Conservation (phyloP, 2,113 vertebrate species). For the Thermophis baileyi region DNA sequence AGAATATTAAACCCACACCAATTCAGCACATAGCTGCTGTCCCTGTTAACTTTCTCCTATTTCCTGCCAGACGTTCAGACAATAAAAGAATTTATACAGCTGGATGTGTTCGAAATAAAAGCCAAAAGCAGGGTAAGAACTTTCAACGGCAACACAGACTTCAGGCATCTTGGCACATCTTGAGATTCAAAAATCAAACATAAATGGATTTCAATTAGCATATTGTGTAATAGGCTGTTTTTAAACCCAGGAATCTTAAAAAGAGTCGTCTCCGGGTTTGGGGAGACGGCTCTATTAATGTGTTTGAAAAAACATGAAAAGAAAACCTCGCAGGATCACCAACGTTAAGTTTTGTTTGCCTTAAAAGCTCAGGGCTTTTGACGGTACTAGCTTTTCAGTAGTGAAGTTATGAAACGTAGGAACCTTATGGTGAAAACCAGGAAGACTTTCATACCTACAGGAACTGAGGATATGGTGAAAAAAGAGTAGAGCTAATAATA, state of each 20-base stretch:
- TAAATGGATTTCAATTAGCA: constrained; percentile 65
- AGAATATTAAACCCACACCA: constrained; percentile 69
- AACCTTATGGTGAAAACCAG: constrained; percentile 56
- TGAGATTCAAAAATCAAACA: constrained; percentile 70
- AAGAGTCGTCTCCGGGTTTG: constrained; percentile 36
- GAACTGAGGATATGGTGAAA: constrained; percentile 67
- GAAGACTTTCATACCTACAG: constrained; percentile 27
- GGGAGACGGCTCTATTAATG: not conserved
- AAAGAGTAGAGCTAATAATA: constrained; percentile 32
- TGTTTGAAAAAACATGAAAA: not conserved
- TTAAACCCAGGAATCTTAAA: constrained; percentile 39
- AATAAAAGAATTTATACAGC: constrained; percentile 89
- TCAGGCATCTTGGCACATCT: constrained; percentile 75
- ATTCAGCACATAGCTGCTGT: constrained; percentile 65
- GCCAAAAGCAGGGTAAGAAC: constrained; percentile 73
- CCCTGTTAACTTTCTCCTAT: constrained; percentile 75
- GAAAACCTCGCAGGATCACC: not conserved
- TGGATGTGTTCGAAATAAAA: constrained; percentile 77
- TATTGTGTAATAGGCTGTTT: constrained; percentile 52
- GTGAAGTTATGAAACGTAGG: constrained; percentile 38
- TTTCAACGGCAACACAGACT: constrained; percentile 68
- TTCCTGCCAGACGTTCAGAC: constrained; percentile 86
- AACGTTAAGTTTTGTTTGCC: constrained; percentile 14
- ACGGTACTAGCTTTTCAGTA: not conserved
- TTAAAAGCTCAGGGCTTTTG: constrained; percentile 14